Base-by-base conservation (phyloP, 2,797 vertebrate species). In the Erethizon dorsatum region DNA sequence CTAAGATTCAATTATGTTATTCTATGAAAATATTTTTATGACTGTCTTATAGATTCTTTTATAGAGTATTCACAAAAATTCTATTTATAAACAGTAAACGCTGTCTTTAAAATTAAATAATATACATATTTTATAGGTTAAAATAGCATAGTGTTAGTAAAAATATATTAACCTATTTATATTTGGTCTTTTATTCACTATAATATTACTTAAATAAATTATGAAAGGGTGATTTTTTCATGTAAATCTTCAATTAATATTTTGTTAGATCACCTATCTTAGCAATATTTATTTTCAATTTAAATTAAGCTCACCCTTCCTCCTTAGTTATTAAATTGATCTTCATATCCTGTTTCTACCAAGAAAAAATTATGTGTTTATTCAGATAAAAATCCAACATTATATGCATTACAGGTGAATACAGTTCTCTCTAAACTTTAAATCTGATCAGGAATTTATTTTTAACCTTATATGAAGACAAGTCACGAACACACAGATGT, bases 401-500 rank as follows among this genome's bases (percentile, higher is more conserved):
- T 87, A 85, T 83, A 95, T 56, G 3, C 63, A 96, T 65, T 18
- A 83, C 13, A 92, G 80, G 26, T 92, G 65, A 94, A 77, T 31
- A 28, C 24, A 88, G 75, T 93, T 96, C 24, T 90, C 84, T 88
- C 88, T 7, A 59, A 69, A 90, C 24, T 52, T 77, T 47, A 96
- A 98, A 95, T 47, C 73, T 75, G 33, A 95, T 88, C 69, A 97
- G 24, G 8, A 97, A 97, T 8, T 33, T 83, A 24, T 26, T 37
- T 80, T n/a, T 47, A 52, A 85, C 24, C 10, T n/a, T 67, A 45
- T 41, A 93, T 90, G 47, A 94, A 86, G 31, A 90, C n/a, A 5
- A 13, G 97, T n/a, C 31, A 78, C 17, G 91, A 92, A 65, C 56
- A 45, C 52, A 95, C 54, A 97, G 75, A 17, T 83, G 94, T 90